Base-by-base conservation (phyloP, 1,140 invertebrate species). In the Calliopsis andreniformis region DNA sequence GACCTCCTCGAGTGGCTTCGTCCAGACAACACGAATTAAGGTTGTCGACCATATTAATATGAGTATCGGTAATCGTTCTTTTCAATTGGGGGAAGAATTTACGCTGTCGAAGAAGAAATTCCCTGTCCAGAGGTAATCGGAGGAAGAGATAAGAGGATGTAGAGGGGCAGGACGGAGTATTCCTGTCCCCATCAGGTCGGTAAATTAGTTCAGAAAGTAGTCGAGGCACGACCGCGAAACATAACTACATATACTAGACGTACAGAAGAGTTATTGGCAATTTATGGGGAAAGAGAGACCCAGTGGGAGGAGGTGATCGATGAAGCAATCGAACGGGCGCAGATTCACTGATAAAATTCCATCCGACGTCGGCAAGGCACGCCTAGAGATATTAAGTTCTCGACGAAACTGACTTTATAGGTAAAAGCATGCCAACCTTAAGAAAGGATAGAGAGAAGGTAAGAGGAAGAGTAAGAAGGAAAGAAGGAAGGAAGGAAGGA, bases 361-460 rank as follows among this genome's bases (percentile, higher is more conserved):
- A 51, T 35, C 53, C 70, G 56, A 80, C 39, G 28, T 43, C 39
- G 68, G n/a, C 3, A 30, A 53, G 39, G 45, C 47, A 43, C 58
- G 66, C 67, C 55, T 53, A 16, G 25, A 64, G 75, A 83, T 83
- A 79, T 82, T 83, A 76, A 83, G 81, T 83, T 80, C 73, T 80
- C 64, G 56, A 62, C 42, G 55, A 83, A 47, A 67, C 51, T 35
- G 77, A 83, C 72, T 79, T 84, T 80, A 77, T 77, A 84, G 63
- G 71, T 66, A 56, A 51, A 70, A 55, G 55, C 47, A 59, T 43
- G 75, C 32, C 42, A 20, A 75, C 20, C 68, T 23, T 25, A 63
- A 69, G 47, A 58, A 63, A 70, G 25, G 55, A 47, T 35, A n/a
- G 45, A 32, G 55, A 28, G 55, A 56, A 56, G 32, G 32, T 25